Evolutionary conservation across 2,113 vertebrate species (phyloP), one percentile per base, ranked within the genome.

Genomic region (Cyrtonyx montezumae): DNA sequence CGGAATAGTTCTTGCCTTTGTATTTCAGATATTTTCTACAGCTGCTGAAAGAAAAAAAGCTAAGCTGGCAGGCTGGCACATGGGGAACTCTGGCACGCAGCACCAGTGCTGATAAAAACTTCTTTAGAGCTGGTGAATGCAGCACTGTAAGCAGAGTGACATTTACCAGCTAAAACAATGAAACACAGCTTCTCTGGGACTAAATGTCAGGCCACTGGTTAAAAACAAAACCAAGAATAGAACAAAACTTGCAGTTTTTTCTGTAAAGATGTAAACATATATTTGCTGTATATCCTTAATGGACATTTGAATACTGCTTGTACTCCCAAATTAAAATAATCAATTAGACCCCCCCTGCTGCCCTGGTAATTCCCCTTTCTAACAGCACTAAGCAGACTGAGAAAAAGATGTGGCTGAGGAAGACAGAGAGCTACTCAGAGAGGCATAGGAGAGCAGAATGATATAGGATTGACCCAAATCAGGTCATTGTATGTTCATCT

Each of bases 161-260:
- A 97, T 97, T 98, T 97, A 96, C 90, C 86, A 96, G 79, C 70
- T 85, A 76, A 93, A 95, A 94, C 79, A 94, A 85, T 94, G 92
- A 95, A 96, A 97, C 61, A 45, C 81, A 88, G 87, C 75, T 88
- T 84, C 88, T 36, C 17, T 17, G 49, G 66, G 90, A 97, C 95
- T 97, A 97, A 97, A 97, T 97, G 96, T 95, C 97, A 97, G 80
- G 86, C 69, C 91, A 87, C 66, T 8, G 45, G 71, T 37, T 30
- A 84, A 84, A 84, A 85, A 73, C 34, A 91, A 82, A 87, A 85
- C 84, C 76, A 36, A 93, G 62, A 49, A 84, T 80, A 77, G 58
- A 77, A 94, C 84, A 79, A 91, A 92, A 90, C 42, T 59, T 82
- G 70, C 53, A 93, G 46, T 42, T 92, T 93, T 87, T 58, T 49